Conservation (phyloP, 2,888 invertebrate species). For the Phengaris arion region DNA sequence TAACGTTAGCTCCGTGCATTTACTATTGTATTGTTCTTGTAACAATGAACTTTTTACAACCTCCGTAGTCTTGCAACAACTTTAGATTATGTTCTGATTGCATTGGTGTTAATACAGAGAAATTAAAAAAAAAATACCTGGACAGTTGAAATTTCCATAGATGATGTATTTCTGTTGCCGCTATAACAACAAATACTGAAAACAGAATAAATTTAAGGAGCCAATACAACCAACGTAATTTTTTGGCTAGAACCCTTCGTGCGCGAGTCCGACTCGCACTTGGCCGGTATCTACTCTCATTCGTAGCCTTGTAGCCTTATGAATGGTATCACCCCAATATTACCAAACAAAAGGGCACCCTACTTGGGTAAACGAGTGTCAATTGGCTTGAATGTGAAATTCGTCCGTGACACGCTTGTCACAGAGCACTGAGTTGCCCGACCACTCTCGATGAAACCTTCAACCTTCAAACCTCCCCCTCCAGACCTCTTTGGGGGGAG, state of each 20-base stretch:
- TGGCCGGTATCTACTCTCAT: too few species aligned
- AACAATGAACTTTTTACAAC: slow-evolving; percentile 17
- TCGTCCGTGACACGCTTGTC: slow-evolving; percentile 12
- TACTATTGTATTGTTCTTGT: slow-evolving; percentile 9
- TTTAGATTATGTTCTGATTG: background rate
- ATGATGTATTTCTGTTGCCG: too few species aligned
- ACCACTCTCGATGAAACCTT: background rate
- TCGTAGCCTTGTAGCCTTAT: too few species aligned
- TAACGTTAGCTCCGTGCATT: background rate
- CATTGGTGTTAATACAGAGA: background rate
- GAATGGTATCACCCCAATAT: too few species aligned
- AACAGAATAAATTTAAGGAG: too few species aligned
- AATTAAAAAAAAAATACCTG: background rate
- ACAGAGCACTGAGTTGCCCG: background rate
- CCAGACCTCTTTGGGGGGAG: background rate
- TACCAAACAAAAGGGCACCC: slow-evolving; percentile 1
- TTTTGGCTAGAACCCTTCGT: too few species aligned
- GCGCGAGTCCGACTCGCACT: too few species aligned
- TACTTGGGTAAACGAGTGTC: background rate
- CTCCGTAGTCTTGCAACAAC: slow-evolving; percentile 9
- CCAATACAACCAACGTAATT: too few species aligned
- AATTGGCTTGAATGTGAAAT: background rate
- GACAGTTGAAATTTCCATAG: too few species aligned
- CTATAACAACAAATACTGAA: too few species aligned
- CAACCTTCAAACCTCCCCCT: background rate